Evolutionary conservation across 2,888 invertebrate species (phyloP), one percentile per base, ranked within the genome.

Genomic region (Escarpia spicata): DNA sequence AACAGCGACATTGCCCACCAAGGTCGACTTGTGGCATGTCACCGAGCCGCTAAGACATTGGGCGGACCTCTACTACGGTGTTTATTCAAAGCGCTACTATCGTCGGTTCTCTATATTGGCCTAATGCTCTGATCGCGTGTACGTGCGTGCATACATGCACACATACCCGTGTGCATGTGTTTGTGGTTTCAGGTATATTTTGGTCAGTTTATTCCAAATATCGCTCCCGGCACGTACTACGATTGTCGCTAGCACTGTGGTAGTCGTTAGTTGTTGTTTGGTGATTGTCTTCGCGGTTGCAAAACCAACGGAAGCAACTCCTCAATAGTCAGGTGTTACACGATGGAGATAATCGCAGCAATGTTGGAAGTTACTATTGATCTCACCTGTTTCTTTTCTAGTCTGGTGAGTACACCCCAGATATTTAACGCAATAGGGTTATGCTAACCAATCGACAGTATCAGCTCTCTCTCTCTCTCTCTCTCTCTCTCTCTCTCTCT

Each of bases 51-150:
- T 26, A 26, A 75, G 6, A 26, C 75, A 75, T 6, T 15, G 26
- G 75, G 75, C 75, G 75, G 52, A 75, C 26, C 19, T 75, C n/a
- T 75, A 15, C 75, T 19, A 6, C 26, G 19, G 75, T 75, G 75
- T 75, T 75, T 75, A 75, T 75, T 75, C 75, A 75, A 75, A 75
- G 75, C 75, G 75, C 75, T 75, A 75, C 75, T 75, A n/a, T 75
- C 75, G 75, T 75, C 75, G n/a, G 75, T 75, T 75, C 75, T 75
- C 75, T 75, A 26, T 26, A 75, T 3, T 75, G 75, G 75, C 4
- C 75, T 75, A 75, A 6, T 26, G 26, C 75, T 26, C 75, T 75
- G 75, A n/a, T 75, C 19, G 75, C 75, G 75, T 26, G 75, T 75
- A n/a, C n/a, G 75, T 75, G 75, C 75, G 19, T 75, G 75, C 26